Conservation (phyloP, 1,140 invertebrate genomes). For the Mizuhopecten yessoensis region DNA sequence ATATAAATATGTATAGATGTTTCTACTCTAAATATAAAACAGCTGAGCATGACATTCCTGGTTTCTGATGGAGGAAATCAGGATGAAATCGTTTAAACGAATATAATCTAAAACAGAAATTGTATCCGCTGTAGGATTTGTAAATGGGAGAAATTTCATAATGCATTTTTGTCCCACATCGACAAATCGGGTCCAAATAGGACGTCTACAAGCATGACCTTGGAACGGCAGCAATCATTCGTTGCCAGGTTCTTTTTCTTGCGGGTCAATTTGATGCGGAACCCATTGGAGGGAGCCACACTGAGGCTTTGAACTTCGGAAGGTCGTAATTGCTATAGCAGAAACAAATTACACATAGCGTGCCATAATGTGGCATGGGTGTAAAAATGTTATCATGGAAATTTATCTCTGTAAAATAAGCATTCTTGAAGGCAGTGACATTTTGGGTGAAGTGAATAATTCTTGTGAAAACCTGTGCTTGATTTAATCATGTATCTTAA, state of each 20-base stretch:
- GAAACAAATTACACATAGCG: not conserved
- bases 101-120: not conserved
- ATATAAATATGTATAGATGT: not conserved
- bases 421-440: not conserved
- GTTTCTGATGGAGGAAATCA: not conserved
- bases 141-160: not conserved
- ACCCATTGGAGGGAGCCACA: not conserved
- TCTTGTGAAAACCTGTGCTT: not conserved
- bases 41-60: not conserved
- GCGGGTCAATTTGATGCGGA: not conserved
- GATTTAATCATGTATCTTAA: not conserved
- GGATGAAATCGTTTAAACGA: not conserved
- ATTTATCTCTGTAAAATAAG: not conserved
- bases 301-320: not conserved
- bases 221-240: not conserved
- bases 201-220: not conserved
- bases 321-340: not conserved
- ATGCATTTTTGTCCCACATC: not conserved
- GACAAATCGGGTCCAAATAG: not conserved
- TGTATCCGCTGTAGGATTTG: not conserved
- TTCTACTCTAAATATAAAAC: not conserved
- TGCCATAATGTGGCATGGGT: not conserved
- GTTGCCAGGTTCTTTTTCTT: not conserved
- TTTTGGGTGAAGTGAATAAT: not conserved
- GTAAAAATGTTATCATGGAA: constrained; percentile 2